Base-by-base conservation (phyloP, 2,797 vertebrate species). In the Choloepus didactylus region DNA sequence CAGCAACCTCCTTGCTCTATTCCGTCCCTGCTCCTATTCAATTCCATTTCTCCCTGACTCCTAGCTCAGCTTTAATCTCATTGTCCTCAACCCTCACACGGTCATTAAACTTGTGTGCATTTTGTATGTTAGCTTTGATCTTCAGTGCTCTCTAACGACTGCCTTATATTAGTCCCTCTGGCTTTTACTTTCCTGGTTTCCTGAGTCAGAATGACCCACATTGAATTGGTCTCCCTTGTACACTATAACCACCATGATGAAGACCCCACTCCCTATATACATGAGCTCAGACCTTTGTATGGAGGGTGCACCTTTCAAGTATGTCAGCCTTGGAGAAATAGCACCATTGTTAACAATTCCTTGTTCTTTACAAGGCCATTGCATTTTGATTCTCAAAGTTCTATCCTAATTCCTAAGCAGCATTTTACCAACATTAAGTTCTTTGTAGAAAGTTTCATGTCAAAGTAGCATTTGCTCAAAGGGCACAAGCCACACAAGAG, bases 381-480 rank as follows among this genome's bases (percentile, higher is more conserved):
- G 54, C 19, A 62, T 11, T 91, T 66, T 54, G 70, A 21, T 29
- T 88, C 25, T 82, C n/a, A 88, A 83, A 88, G 66, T 0, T 62
- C 15, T 23, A 19, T 62, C 7, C 15, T 80, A 66, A 89, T 86
- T 85, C 27, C 15, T 64, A 96, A 79, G 1, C n/a, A 9, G 1
- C 16, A 85, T 69, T 93, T 46, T 44, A 60, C 6, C 62, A 72
- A 85, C 31, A 83, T 56, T 69, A 84, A 62, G 59, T 87, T 92
- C 8, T 91, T 77, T 56, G 18, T 19, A 70, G 35, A 41, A 64
- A 94, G 35, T 87, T 80, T 87, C 76, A 83, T 12, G 54, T 92
- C 25, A 64, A 62, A 2, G 51, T 79, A 82, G 16, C 35, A 81
- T 80, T 80, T 87, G 16, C 11, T 90, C 9, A 67, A 76, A 77